Base-by-base conservation (phyloP, 2,888 invertebrate genomes). In the Stenichneumon culpator region DNA sequence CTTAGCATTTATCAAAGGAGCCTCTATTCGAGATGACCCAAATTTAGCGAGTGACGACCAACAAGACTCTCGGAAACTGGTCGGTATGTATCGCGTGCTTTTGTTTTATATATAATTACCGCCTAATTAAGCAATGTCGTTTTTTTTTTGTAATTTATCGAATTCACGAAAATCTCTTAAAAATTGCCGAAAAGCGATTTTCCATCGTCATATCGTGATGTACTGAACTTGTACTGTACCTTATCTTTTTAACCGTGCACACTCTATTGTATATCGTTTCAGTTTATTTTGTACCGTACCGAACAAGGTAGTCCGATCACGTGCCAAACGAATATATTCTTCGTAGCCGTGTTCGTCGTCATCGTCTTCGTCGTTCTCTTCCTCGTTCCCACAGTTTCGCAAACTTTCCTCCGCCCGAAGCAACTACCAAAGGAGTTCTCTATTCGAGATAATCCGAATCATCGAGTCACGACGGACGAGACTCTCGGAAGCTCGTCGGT, bases 251-350 rank as follows among this genome's bases (percentile, higher is more conserved):
- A 32, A 32, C 1, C 32, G 6, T 32, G 7, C 32, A 32, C 32
- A 32, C 28, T 75, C 72, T 77, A 72, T 63, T 67, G 67, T 77
- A 81, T 78, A 28, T 28, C 28, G 28, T 5, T 28, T 28, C 5
- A 28, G 5, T 28, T 28, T 28, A 28, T 28, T 28, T 28, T 5
- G 5, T 28, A 36, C 32, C 39, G 39, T 47, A 81, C 73, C 36
- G 68, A 63, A 82, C 72, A 44, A 63, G 5, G 5, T 28, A 28
- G 3, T 28, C 28, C 28, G n/a, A 82, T 81, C 84, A 84, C 84
- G 84, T 84, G 78, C 84, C 68, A n/a, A 84, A 47, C 78, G 72
- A 81, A 82, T 84, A 82, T 82, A 84, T 84, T 84, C 73, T 63
- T 67, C 73, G 75, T 68, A 68, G 36, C 63, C n/a, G 63, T 32